Percentiles rank a stretch among this genome's conserved stretches.
These are phyloP conservation scores for Tetramorium simillimum DNA, from an alignment of 1,140 invertebrate species.

Conservation along the genomic window DNA sequence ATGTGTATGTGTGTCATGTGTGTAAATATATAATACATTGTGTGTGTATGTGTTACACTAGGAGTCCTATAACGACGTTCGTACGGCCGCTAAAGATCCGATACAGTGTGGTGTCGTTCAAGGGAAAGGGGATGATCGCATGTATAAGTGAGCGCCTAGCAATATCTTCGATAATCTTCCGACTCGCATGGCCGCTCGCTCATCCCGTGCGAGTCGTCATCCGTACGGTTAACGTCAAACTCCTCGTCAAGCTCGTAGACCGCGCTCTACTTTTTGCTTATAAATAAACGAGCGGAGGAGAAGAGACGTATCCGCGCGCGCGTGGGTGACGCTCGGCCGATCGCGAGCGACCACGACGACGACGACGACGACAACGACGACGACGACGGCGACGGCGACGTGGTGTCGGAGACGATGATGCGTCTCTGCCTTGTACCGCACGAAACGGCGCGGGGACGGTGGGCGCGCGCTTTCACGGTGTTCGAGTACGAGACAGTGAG, in stretches of 20 bases:
- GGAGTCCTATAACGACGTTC: conserved; percentile 38
- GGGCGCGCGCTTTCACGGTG: conserved; percentile 40
- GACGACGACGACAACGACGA: not conserved
- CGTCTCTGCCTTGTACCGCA: conserved; percentile 12
- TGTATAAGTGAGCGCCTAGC: conserved; percentile 62
- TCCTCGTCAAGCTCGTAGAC: conserved; percentile 28
- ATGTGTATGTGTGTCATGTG: not conserved
- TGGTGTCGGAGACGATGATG: not conserved
- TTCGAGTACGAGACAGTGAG: conserved; percentile 61
- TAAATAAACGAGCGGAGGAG: conserved; percentile 73
- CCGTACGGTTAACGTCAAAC: conserved; percentile 55
- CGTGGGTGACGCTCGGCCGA: conserved; percentile 40
- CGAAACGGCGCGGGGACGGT: conserved; percentile 26
- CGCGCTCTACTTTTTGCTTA: conserved; percentile 76
- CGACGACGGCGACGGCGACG: not conserved
- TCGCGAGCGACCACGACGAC: not conserved
- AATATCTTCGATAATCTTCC: conserved; percentile 54
- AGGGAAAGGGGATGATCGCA: conserved; percentile 48
- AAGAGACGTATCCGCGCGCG: conserved; percentile 31
- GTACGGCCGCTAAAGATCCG: conserved; percentile 32
- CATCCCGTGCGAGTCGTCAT: conserved; percentile 64
- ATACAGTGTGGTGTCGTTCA: conserved; percentile 31
- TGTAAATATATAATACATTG: conserved; percentile 37
- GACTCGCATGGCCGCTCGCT: conserved; percentile 26
- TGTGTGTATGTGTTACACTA: conserved; percentile 29